Conservation (phyloP, 2,888 invertebrate species). For the Tenthredo mesomela region DNA sequence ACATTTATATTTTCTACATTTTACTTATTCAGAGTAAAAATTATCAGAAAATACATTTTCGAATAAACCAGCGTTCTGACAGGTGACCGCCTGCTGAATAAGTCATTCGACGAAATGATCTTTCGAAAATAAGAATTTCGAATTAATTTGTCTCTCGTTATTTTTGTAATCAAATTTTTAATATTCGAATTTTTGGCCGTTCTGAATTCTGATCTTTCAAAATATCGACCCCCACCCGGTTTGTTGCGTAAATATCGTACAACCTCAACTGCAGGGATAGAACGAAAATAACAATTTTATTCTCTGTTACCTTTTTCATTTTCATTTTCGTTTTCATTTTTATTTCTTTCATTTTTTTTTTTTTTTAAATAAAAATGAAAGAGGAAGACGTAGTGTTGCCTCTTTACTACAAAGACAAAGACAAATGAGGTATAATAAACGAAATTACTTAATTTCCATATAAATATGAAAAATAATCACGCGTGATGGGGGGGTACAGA, state of each 20-base stretch:
- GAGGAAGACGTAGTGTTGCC: not conserved
- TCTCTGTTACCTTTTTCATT: not conserved
- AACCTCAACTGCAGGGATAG: not conserved
- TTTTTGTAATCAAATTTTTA: no score
- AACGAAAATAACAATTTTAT: not conserved
- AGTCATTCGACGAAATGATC: no score
- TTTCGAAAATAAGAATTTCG: no score
- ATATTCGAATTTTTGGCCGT: no score
- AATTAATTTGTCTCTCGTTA: no score
- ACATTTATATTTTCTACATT: no score
- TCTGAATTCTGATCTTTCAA: no score
- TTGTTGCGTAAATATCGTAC: not conserved
- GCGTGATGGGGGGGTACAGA: not conserved
- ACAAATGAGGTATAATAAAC: conserved; percentile 1
- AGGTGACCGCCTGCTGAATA: no score
- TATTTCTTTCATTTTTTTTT: conserved; percentile 58
- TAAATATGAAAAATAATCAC: conserved; percentile 39
- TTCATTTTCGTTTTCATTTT: conserved; percentile 58
- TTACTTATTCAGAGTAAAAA: no score
- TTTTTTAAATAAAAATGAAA: conserved; percentile 1
- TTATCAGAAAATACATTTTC: no score
- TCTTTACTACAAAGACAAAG: conserved; percentile 9
- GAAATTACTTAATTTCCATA: conserved; percentile 32
- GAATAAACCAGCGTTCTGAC: no score
- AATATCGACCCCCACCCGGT: no score